Percentiles rank a stretch among this genome's conserved stretches.
phyloP scores from a whole-genome alignment of 1,140 invertebrate genomes.

The Pinna nobilis region DNA sequence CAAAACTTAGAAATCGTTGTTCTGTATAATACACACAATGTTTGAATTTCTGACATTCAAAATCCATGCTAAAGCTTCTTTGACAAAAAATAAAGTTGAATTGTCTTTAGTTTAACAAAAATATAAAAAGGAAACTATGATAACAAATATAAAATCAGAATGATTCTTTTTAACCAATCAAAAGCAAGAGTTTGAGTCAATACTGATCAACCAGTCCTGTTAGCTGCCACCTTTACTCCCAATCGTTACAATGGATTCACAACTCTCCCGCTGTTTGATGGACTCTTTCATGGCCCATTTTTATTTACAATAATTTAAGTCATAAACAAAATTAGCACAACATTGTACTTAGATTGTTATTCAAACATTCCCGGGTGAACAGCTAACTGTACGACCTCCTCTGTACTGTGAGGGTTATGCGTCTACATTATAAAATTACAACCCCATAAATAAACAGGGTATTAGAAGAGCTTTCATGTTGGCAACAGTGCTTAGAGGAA shows the following conservation, averaged over 20 bases:
- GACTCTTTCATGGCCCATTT: neutral
- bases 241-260: neutral
- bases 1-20: no score
- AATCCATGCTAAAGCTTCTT: neutral
- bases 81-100: neutral
- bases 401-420: constrained; percentile 11
- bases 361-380: neutral
- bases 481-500: constrained; percentile 5
- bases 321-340: neutral
- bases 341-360: constrained; percentile 1
- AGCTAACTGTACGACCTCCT: constrained; percentile 16
- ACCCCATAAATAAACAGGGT: no score
- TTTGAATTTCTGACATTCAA: neutral
- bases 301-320: neutral
- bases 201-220: constrained; percentile 8
- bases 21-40: constrained; percentile 8
- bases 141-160: neutral
- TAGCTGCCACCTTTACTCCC: neutral
- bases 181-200: constrained; percentile 12
- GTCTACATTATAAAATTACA: constrained; percentile 8
- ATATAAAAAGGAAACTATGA: neutral
- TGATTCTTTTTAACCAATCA: neutral
- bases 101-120: no score
- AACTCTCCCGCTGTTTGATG: no score
- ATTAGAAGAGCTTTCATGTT: constrained; percentile 21